phyloP scores from a whole-genome alignment of 2,888 invertebrate species.

The Salpingus planirostris region DNA sequence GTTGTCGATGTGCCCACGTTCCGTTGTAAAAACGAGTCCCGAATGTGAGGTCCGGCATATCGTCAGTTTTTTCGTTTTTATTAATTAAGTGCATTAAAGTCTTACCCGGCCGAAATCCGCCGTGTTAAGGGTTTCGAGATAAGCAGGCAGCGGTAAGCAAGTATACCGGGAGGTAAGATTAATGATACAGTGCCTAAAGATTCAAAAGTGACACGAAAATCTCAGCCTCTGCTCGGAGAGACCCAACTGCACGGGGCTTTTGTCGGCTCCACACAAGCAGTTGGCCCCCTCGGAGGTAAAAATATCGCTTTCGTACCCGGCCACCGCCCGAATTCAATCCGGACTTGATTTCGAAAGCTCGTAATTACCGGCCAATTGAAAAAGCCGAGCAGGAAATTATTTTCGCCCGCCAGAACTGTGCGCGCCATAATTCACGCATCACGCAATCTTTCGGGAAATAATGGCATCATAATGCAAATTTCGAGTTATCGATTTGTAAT shows the following conservation, averaged over 20 bases:
- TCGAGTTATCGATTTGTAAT: too few species aligned
- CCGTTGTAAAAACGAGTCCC: not conserved
- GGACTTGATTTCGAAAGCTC: too few species aligned
- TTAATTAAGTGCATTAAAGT: slow-evolving; percentile 36
- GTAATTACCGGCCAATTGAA: too few species aligned
- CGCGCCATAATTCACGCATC: too few species aligned
- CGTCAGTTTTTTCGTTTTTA: slow-evolving; percentile 35
- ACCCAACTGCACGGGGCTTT: slow-evolving; percentile 34
- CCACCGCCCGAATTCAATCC: not conserved
- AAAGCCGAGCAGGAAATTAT: too few species aligned
- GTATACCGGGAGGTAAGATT: slow-evolving; percentile 36
- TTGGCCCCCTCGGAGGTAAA: too few species aligned
- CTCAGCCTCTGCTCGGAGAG: slow-evolving; percentile 37
- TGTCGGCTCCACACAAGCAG: too few species aligned
- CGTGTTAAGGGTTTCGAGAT: slow-evolving; percentile 28
- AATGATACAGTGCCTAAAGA: slow-evolving; percentile 42
- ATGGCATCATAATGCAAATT: too few species aligned
- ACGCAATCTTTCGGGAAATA: too few species aligned
- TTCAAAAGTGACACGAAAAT: slow-evolving; percentile 46
- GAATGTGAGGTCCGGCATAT: slow-evolving; percentile 8
- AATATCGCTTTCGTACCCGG: not conserved
- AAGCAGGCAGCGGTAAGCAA: slow-evolving; percentile 30
- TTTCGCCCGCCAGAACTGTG: too few species aligned
- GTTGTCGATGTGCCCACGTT: too few species aligned
- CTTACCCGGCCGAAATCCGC: slow-evolving; percentile 29